A percentile compares a stretch with the other conserved stretches of the same genome.
Evolutionary conservation across 2,797 vertebrate genomes (phyloP).

Genomic region (Sorex maritimensis): DNA sequence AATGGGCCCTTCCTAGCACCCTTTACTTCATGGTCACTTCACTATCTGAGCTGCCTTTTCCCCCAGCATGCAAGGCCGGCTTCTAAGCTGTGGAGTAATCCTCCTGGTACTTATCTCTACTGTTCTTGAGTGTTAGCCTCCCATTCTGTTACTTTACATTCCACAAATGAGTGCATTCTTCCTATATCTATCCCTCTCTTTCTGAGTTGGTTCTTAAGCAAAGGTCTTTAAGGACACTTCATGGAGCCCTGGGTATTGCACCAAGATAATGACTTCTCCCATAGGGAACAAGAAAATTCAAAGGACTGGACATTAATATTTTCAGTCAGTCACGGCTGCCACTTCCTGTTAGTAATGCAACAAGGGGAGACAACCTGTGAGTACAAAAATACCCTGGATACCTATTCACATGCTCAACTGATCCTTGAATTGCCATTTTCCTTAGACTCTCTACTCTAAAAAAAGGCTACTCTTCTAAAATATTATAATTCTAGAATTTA

Average conservation of each 20-base stretch:
- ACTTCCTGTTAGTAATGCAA: slow-evolving; percentile 3
- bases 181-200: too few species aligned
- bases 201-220: background rate
- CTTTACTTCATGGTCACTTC: too few species aligned
- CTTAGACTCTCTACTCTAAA: background rate
- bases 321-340: slow-evolving; percentile 41
- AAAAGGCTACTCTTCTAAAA: background rate
- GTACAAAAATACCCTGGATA: background rate
- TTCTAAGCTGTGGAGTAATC: too few species aligned
- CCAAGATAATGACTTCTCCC: background rate
- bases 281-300: slow-evolving; percentile 3
- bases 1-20: too few species aligned
- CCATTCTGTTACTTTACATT: too few species aligned
- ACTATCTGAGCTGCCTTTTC: too few species aligned
- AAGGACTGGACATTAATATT: background rate
- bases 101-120: too few species aligned
- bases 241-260: too few species aligned
- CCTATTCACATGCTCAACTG: background rate
- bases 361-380: background rate
- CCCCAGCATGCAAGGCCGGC: too few species aligned
- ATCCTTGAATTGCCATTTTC: background rate
- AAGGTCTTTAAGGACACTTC: background rate
- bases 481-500: background rate
- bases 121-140: too few species aligned
- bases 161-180: too few species aligned